Evolutionary conservation across 2,888 invertebrate species (phyloP), one percentile per base, ranked within the genome.

Genomic region (Scaptomyza tumidula): DNA sequence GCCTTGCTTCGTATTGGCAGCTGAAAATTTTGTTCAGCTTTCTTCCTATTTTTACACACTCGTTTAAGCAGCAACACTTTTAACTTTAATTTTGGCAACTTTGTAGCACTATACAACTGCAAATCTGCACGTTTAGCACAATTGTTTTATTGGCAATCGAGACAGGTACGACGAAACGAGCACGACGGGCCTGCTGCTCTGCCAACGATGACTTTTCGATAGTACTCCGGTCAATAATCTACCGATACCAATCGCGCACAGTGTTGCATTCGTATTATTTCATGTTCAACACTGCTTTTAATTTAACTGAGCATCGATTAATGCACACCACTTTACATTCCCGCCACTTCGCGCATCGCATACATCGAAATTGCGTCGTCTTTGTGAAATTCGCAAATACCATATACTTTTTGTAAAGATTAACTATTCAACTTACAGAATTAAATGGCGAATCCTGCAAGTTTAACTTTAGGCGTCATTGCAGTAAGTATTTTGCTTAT

Each of bases 391-490:
- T 77, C 39, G 19, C 44, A n/a, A 59, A 19, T 31, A 24, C 24
- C 5, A n/a, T 10, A 29, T 29, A 29, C 6, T 43, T 9, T 49
- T 52, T 39, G 14, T 37, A 10, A 2, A 16, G 14, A 7, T 13
- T 37, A 41, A 10, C 2, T 29, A 16, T 14, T 56, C 10, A 11
- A 45, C 24, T 31, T 29, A 35, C 48, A 35, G 3, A 35, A 27
- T 7, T 78, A 63, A 74, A 91, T 91, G 91, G 46, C 90, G 6
- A 62, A 78, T 14, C 80, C 89, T 55, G 73, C 88, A 19, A 56
- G 78, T 52, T 71, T 91, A 24, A 80, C 91, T 0, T 77, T 82
- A 2, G 91, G 92, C 54, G 90, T 90, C 24, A 88, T 92, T 69
- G 90, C 88, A 70, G 91, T 92, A 86, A 80, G 58, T 66, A 59